phyloP scores from a whole-genome alignment of 2,888 invertebrate genomes.

The Pammene aurita region DNA sequence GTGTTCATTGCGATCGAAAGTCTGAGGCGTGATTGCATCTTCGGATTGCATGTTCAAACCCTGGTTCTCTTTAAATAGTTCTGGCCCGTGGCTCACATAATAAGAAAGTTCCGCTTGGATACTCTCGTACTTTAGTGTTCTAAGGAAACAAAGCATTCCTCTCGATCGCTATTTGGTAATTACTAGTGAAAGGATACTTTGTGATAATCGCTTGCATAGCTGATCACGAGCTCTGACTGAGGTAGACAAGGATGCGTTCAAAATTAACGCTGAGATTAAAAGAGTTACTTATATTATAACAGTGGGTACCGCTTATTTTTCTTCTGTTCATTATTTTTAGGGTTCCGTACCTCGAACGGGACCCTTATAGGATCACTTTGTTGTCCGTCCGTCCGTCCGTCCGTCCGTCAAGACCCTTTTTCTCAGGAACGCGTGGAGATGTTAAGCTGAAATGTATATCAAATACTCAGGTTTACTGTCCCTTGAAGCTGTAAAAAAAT shows the following conservation, averaged over 20 bases:
- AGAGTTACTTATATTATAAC: not conserved
- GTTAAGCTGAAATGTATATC: no score
- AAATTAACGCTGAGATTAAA: not conserved
- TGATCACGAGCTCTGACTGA: not conserved
- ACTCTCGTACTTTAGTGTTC: not conserved
- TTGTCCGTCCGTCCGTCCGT: no score
- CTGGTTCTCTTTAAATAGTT: slow-evolving; percentile 26
- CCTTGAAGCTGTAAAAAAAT: no score
- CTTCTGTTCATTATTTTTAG: no score
- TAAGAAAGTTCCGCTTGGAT: slow-evolving; percentile 1
- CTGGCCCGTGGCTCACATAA: slow-evolving; percentile 1
- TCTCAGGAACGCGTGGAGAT: no score
- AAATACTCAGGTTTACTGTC: no score
- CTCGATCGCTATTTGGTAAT: slow-evolving; percentile 12
- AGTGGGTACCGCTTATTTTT: no score
- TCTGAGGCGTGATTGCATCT: slow-evolving; percentile 37
- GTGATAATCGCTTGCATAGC: slow-evolving; percentile 6
- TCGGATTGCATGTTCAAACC: slow-evolving; percentile 31
- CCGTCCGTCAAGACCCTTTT: no score
- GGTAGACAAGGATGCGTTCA: not conserved
- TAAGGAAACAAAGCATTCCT: slow-evolving; percentile 7
- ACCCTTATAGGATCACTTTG: no score
- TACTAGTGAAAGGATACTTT: slow-evolving; percentile 7
- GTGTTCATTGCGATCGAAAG: slow-evolving; percentile 42
- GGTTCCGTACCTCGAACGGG: no score